Evolutionary conservation across 2,797 vertebrate species (phyloP).

Genomic region (Gymnocypris eckloni): DNA sequence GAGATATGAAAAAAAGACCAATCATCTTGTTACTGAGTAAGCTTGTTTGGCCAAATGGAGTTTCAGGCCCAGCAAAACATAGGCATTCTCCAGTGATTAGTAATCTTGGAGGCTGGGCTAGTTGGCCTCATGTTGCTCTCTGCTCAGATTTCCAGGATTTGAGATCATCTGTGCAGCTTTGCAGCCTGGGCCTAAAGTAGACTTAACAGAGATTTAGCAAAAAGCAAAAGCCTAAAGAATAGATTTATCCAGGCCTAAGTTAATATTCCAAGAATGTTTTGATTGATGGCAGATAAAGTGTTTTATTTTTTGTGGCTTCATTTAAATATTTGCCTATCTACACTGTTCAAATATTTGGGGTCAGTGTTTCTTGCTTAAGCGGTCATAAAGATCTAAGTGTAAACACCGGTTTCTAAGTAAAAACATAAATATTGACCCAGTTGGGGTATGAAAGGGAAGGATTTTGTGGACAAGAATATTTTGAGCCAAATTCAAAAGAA

Average conservation of each 20-base stretch:
- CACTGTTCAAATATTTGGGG: neutral
- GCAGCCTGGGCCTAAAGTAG: slow-evolving; percentile 51
- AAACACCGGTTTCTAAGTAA: neutral
- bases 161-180: slow-evolving; percentile 74
- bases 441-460: neutral
- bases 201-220: slow-evolving; percentile 53
- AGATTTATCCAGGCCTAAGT: slow-evolving; percentile 34
- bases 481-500: neutral
- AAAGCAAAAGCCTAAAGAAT: slow-evolving; percentile 37
- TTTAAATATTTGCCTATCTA: neutral
- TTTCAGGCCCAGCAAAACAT: slow-evolving; percentile 60
- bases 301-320: neutral
- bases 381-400: neutral
- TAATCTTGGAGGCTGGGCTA: slow-evolving; percentile 70
- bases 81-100: slow-evolving; percentile 75
- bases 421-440: neutral
- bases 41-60: slow-evolving; percentile 49
- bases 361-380: neutral
- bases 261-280: slow-evolving; percentile 32
- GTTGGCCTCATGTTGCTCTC: slow-evolving; percentile 63
- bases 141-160: slow-evolving; percentile 71
- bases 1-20: slow-evolving; percentile 8
- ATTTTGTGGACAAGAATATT: neutral
- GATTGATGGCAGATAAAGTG: neutral
- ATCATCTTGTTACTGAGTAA: slow-evolving; percentile 44